Evolutionary conservation across 2,797 vertebrate species (phyloP).

Genomic region (Scleropages formosus): DNA sequence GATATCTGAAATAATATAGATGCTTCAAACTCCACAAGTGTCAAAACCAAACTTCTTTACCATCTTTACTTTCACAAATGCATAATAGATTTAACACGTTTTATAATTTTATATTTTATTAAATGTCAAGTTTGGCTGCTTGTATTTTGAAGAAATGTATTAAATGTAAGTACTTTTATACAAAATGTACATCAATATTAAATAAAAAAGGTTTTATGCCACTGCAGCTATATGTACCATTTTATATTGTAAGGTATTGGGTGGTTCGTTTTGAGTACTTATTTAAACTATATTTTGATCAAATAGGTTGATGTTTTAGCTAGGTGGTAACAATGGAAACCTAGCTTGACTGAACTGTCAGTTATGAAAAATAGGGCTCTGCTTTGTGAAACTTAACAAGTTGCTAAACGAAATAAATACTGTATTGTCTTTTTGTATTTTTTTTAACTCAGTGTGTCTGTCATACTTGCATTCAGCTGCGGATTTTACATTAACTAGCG

Average conservation of each 20-base stretch:
- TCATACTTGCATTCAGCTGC: too few species aligned
- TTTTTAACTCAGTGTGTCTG: too few species aligned
- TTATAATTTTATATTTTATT: constrained; percentile 87
- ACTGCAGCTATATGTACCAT: constrained; percentile 37
- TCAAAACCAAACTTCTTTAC: constrained; percentile 47
- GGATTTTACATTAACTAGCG: too few species aligned
- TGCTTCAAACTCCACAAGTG: neutral
- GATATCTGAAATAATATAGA: neutral
- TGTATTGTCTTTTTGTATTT: too few species aligned
- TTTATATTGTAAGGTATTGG: neutral
- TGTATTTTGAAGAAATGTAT: constrained; percentile 82
- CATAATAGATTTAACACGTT: constrained; percentile 76
- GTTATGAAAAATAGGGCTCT: too few species aligned
- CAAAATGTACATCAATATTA: constrained; percentile 77
- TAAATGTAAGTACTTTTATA: constrained; percentile 83
- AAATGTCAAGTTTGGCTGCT: constrained; percentile 80
- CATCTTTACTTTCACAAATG: constrained; percentile 61
- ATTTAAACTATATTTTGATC: too few species aligned
- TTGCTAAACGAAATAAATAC: too few species aligned
- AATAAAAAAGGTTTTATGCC: constrained; percentile 80
- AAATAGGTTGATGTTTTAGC: too few species aligned
- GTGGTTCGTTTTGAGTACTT: neutral
- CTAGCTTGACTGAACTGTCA: too few species aligned
- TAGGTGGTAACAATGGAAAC: too few species aligned
- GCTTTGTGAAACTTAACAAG: too few species aligned